Evolutionary conservation across 2,113 vertebrate species (phyloP).

Genomic region (Zosterops lateralis): DNA sequence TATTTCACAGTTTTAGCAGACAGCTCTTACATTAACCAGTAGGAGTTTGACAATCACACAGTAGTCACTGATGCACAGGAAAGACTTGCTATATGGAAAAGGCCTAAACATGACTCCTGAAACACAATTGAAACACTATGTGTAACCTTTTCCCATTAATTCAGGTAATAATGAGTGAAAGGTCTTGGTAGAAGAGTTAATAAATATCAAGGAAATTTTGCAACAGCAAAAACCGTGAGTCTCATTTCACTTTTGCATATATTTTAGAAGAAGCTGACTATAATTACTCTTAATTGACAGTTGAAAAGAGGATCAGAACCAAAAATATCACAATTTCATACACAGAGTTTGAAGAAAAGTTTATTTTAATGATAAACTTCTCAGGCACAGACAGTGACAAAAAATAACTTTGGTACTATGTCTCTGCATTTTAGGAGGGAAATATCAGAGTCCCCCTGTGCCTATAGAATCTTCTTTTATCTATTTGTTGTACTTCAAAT

Average conservation of each 20-base stretch:
- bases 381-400: background rate
- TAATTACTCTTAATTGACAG: background rate
- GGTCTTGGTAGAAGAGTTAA: background rate
- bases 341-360: background rate
- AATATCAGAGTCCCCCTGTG: background rate
- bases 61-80: background rate
- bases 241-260: background rate
- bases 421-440: background rate
- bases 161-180: background rate
- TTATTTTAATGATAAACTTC: background rate
- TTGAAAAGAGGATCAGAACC: background rate
- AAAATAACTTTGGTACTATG: background rate
- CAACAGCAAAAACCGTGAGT: background rate
- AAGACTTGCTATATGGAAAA: background rate
- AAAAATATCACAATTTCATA: background rate
- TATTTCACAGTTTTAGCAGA: background rate
- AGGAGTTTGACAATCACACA: background rate
- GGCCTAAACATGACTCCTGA: background rate
- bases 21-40: background rate
- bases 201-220: background rate
- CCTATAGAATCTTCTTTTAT: background rate
- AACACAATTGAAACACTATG: background rate
- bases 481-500: background rate
- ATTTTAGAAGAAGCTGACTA: background rate
- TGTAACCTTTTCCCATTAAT: background rate